Evolutionary conservation across 37 sponge, comb jelly and placozoan genomes (phyloP).

Genomic region (Ephydatia muelleri): DNA sequence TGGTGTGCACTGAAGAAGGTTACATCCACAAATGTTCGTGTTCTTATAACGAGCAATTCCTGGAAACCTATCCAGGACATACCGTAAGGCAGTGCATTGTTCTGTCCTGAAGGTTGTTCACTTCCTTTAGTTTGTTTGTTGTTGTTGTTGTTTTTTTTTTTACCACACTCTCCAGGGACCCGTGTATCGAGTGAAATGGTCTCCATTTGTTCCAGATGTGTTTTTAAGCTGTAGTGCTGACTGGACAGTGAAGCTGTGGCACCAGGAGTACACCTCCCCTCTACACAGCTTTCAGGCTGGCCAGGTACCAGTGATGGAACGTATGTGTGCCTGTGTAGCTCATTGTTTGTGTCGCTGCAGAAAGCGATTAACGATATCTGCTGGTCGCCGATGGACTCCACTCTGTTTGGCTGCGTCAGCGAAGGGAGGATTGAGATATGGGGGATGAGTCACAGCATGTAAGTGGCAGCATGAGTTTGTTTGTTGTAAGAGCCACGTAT

Average conservation of each 20-base stretch:
- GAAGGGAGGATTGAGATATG: slow-evolving; percentile 85
- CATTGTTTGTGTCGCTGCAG: slow-evolving; percentile 31
- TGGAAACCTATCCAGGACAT: slow-evolving; percentile 93
- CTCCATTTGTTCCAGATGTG: slow-evolving; percentile 65
- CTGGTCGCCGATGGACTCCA: slow-evolving; percentile 88
- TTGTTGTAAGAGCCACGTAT: background rate
- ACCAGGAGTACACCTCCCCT: slow-evolving; percentile 75
- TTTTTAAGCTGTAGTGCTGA: slow-evolving; percentile 96
- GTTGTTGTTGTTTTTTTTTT: background rate
- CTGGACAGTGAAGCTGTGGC: slow-evolving; percentile 97
- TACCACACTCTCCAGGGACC: slow-evolving; percentile 75
- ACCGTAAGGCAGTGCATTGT: slow-evolving; percentile 53
- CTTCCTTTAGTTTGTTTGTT: background rate
- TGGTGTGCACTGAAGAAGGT: slow-evolving; percentile 95
- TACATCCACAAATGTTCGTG: slow-evolving; percentile 97
- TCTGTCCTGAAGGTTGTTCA: background rate
- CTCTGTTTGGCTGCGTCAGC: slow-evolving; percentile 89
- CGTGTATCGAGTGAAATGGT: slow-evolving; percentile 91
- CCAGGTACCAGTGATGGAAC: slow-evolving; percentile 27
- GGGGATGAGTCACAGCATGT: slow-evolving; percentile 65
- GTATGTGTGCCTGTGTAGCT: slow-evolving; percentile 25
- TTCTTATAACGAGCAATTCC: slow-evolving; percentile 98
- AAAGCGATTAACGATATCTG: slow-evolving; percentile 79
- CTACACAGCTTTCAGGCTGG: slow-evolving; percentile 62
- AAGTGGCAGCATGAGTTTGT: background rate